Base-by-base conservation (phyloP, 2,113 vertebrate genomes). In the Xenopus borealis region DNA sequence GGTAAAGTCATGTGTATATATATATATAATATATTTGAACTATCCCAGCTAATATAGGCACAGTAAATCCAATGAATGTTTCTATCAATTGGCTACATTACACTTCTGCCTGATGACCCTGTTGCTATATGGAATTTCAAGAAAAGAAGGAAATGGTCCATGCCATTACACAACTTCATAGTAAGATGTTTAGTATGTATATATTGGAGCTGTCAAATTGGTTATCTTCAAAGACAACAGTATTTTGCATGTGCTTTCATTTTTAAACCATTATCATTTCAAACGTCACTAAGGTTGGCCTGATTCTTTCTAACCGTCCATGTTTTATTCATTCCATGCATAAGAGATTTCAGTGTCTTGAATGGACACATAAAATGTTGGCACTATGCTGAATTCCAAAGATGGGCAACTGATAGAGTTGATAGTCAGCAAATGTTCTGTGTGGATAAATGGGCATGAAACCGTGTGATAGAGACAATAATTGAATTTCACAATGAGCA, bases 401-500 rank as follows among this genome's bases (percentile, higher is more conserved):
- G 81, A 23, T 11, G 59, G 20, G 72, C 88, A 85, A 84, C 72
- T 75, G 82, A 88, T 82, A 82, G 59, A 77, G 80, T 82, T 80
- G 81, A 72, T 79, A 82, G 78, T 71, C 80, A 82, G 85, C 53
- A 45, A 83, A 85, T 83, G 81, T 86, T 83, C 85, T 79, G 84
- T 78, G 81, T 85, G 83, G 82, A 86, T 86, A 85, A 88, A 90
- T 85, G 84, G 83, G 76, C 85, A 83, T 85, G 85, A 84, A 74
- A 62, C 83, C 72, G 78, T 69, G 72, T 88, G 84, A 85, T 85
- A 84, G 84, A 87, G 84, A 85, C 86, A 79, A 86, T 88, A 87
- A 90, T 89, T 88, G 88, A 85, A 86, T 90, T 87, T 88, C 84
- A 80, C 82, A 75, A 78, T 84, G 86, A 90, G 83, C 65, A 75